phyloP scores from a whole-genome alignment of 2,888 invertebrate species.

The Tenthredo amoena region DNA sequence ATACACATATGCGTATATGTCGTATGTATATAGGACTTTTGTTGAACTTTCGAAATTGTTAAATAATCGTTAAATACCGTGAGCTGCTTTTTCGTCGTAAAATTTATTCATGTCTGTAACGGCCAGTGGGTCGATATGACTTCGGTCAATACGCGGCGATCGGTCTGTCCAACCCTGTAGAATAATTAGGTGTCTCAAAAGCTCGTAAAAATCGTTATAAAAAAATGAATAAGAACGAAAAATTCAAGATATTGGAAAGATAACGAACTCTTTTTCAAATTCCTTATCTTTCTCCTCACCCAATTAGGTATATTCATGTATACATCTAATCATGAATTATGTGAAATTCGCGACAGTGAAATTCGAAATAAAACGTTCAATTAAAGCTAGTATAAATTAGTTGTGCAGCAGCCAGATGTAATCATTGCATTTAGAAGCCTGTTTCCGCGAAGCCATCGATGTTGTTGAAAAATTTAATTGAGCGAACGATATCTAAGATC shows the following conservation, averaged over 20 bases:
- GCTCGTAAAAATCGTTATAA: not conserved
- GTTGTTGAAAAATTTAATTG: not conserved
- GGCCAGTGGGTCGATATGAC: slow-evolving; percentile 61
- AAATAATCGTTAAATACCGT: slow-evolving; percentile 55
- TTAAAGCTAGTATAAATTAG: not conserved
- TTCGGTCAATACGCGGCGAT: slow-evolving; percentile 57
- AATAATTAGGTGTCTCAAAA: not conserved
- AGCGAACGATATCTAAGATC: not conserved
- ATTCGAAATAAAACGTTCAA: not conserved
- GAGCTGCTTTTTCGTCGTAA: slow-evolving; percentile 63
- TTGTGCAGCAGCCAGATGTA: not conserved
- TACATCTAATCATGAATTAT: not conserved
- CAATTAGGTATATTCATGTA: not conserved
- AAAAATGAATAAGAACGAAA: not conserved
- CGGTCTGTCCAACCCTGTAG: slow-evolving; percentile 69
- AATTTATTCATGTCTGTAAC: slow-evolving; percentile 66
- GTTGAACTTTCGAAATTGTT: not conserved
- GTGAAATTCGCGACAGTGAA: not conserved
- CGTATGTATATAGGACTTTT: not conserved
- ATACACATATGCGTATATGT: not conserved
- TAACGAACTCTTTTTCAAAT: not conserved
- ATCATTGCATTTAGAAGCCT: not conserved
- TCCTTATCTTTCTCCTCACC: not conserved
- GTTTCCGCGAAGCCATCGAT: not conserved
- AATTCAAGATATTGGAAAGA: not conserved